A percentile compares a stretch with the other conserved stretches of the same genome.
Evolutionary conservation across 1,140 invertebrate genomes (phyloP).

Genomic region (Aricia agestis): DNA sequence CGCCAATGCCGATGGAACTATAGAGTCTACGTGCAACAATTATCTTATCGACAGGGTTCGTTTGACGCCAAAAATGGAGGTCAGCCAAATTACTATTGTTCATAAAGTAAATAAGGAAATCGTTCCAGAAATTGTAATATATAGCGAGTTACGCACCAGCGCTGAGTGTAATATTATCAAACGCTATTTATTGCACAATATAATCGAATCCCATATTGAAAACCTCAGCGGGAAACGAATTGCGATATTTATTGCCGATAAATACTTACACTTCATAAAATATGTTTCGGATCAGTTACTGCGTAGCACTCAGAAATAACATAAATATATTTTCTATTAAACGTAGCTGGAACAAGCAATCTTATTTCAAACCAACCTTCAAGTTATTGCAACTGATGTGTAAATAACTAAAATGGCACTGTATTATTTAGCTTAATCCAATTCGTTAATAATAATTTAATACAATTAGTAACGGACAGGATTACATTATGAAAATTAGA

Average conservation of each 20-base stretch:
- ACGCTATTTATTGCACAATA: slow-evolving; percentile 31
- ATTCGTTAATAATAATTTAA: not conserved
- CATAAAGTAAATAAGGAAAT: slow-evolving; percentile 8
- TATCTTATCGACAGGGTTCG: slow-evolving; percentile 34
- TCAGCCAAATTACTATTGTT: not conserved
- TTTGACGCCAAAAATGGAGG: not conserved
- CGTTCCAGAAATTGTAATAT: slow-evolving; percentile 3
- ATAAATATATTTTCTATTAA: slow-evolving; percentile 8
- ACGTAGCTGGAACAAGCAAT: slow-evolving; percentile 4
- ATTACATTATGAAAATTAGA: too few relatives aligned
- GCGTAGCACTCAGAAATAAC: not conserved
- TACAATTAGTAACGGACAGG: too few relatives aligned
- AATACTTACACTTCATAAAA: slow-evolving; percentile 57
- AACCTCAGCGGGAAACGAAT: slow-evolving; percentile 38
- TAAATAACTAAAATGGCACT: not conserved
- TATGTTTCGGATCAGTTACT: slow-evolving; percentile 9
- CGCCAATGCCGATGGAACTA: slow-evolving; percentile 59
- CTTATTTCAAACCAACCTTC: not conserved
- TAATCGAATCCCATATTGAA: slow-evolving; percentile 37
- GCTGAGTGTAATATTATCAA: slow-evolving; percentile 16
- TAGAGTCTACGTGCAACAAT: slow-evolving; percentile 55
- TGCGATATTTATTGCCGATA: slow-evolving; percentile 45
- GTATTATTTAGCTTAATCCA: not conserved
- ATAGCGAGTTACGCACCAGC: slow-evolving; percentile 1
- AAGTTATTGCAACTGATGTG: not conserved